Base-by-base conservation (phyloP, 2,888 invertebrate genomes). In the Notodonta ziczac region DNA sequence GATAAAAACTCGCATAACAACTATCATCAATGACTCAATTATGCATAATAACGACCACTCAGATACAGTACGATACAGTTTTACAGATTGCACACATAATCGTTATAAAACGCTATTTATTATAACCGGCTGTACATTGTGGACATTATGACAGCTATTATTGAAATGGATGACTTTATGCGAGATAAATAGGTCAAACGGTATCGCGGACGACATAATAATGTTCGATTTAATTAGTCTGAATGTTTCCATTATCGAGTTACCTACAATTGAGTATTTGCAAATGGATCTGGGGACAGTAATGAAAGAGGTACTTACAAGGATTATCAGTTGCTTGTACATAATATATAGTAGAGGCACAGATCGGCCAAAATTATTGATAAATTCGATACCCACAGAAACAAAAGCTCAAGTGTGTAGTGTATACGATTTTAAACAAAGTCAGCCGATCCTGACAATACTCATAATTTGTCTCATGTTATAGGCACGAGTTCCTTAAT, bases 81-180 rank as follows among this genome's bases (percentile, higher is more conserved):
- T 60, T 68, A 63, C 68, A 74, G 77, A 76, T 75, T 75, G 68
- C 60, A 57, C 73, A 71, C 62, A 76, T 76, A 78, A 77, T 77
- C 69, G 69, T 73, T 77, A 86, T 87, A 87, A 87, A 87, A 86
- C 73, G 78, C 75, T 80, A 82, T 87, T 85, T 86, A 86, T 82
- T 86, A 75, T 80, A 80, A 59, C 70, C 69, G 76, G 72, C 77
- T 81, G 80, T 83, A 88, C 86, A 83, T 85, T 89, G 87, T 86
- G 83, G 69, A 75, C 79, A 79, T 89, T 86, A 89, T 83, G 85
- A 84, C 83, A 82, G 81, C 81, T 81, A 84, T 87, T 90, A 93
- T 91, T 92, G 88, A 92, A 88, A 92, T 87, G 88, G 86, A 92
- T 90, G 90, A 87, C 91, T 89, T 85, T 89, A 91, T 87, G 78